Base-by-base conservation (phyloP, 2,113 vertebrate genomes). In the Phaethornis superciliosus region DNA sequence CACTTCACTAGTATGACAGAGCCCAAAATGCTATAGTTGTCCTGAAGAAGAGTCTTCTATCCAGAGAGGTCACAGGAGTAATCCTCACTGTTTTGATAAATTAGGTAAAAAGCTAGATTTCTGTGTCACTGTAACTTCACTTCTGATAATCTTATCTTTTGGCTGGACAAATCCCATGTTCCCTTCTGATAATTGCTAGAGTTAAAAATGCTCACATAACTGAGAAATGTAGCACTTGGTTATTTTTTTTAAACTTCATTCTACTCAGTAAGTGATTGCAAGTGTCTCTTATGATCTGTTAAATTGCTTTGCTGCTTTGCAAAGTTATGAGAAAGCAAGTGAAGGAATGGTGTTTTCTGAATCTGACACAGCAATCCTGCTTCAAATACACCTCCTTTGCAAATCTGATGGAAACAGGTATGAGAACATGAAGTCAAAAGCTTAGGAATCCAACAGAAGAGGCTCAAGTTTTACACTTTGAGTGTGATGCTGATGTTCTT, bases 371-470 rank as follows among this genome's bases (percentile, higher is more conserved):
- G 37, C 68, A n/a, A 21, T 44, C 16, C 67, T 55, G 42, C 58
- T 72, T 63, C 69, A 58, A 32, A 71, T 12, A 76, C 12, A 72
- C 12, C 35, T 67, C 77, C 62, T 75, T 44, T 44, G 72, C 56
- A 70, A 35, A 77, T 24, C 28, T 19, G 26, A 76, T 6, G 22
- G 58, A 59, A 79, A 52, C 20, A 33, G 6, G 3, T 2, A 40
- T 4, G 17, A 49, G 58, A 75, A 87, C 44, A 60, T 32, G 18
- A n/a, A 71, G 40, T 19, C 77, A 87, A 71, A 87, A 44, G 32
- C 59, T 72, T 70, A n/a, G 0, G 0, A 27, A 49, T 30, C 27
- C 56, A 76, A 40, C 63, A 89, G 26, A 87, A 35, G 1, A 8
- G 44, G 27, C 35, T 68, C 18, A 42, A 72, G 6, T 51, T 47